Base-by-base conservation (phyloP, 2,113 vertebrate genomes). In the Tragelaphus scriptus region DNA sequence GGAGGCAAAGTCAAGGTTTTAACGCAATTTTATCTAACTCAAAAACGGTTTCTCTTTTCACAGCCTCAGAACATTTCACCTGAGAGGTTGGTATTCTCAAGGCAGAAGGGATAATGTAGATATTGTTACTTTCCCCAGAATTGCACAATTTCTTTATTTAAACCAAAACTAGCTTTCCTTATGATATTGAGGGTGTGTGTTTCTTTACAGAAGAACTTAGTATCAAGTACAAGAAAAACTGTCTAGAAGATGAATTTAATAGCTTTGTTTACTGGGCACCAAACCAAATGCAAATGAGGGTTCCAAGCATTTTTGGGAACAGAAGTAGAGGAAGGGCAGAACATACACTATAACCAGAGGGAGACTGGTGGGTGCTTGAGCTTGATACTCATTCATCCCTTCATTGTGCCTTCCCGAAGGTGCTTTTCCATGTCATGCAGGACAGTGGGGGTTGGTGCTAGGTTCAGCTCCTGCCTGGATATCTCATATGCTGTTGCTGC, bases 211-310 rank as follows among this genome's bases (percentile, higher is more conserved):
- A 82, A 59, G 17, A 7, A 82, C 80, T 93, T 81, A 86, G 13
- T 77, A 90, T 81, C 15, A 77, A 68, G 92, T 92, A 88, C 51
- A 87, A 53, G 77, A 92, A 91, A 90, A 95, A 32, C 6, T 85
- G 58, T 49, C n/a, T 65, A 63, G 53, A 94, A 96, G 94, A 85
- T 90, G 49, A 26, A 91, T 81, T 92, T 97, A 47, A 85, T 81
- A 90, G 65, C 30, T 95, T 91, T 95, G 63, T 81, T 90, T 94
- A 87, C 58, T 36, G 94, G 36, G 32, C 80, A 23, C 79, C 92
- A 95, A 96, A 93, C 40, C 7, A 93, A 95, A 98, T 53, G 53
- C n/a, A 87, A 88, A 88, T 80, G 80, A 88, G 26, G 8, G 55
- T 49, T 90, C 53, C 28, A 82, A 32, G 47, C 88, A 56, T 9